phyloP scores from a whole-genome alignment of 1,140 invertebrate genomes.

The Macrotrachela quadricornifera region DNA sequence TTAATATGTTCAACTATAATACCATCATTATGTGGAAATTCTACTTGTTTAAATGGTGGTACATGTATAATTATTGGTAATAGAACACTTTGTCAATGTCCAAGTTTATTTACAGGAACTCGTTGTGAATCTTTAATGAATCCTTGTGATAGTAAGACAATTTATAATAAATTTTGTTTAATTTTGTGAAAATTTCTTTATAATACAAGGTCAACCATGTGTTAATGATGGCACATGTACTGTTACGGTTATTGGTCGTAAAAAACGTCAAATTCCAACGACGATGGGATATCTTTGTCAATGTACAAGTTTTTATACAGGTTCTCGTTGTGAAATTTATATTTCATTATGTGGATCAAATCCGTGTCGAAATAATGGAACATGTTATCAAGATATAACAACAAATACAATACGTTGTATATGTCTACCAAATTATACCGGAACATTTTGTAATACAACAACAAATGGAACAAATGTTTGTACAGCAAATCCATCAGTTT shows the following conservation, averaged over 20 bases:
- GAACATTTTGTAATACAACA: background rate
- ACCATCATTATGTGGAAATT: background rate
- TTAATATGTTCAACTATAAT: background rate
- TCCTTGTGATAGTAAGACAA: constrained; percentile 32
- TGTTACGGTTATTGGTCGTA: background rate
- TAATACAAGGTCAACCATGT: constrained; percentile 49
- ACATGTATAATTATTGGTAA: background rate
- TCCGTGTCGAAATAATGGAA: constrained; percentile 15
- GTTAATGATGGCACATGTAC: constrained; percentile 20
- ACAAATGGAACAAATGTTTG: constrained; percentile 2
- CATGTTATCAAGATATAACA: constrained; percentile 7
- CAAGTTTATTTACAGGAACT: constrained; percentile 8
- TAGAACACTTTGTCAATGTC: background rate
- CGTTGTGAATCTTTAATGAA: constrained; percentile 23
- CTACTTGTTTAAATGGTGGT: constrained; percentile 8
- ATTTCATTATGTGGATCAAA: background rate
- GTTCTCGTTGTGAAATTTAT: background rate
- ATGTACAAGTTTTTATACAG: too few relatives aligned
- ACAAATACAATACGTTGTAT: background rate
- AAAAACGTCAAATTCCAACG: background rate
- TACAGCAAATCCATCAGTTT: background rate
- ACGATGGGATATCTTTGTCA: constrained; percentile 26
- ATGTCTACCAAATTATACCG: background rate
- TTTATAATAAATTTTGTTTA: constrained; percentile 6
- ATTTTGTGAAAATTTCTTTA: constrained; percentile 47